Percentiles rank a stretch among this genome's conserved stretches.
phyloP scores from a whole-genome alignment of 2,888 invertebrate species.

The Cephonodes hylas region DNA sequence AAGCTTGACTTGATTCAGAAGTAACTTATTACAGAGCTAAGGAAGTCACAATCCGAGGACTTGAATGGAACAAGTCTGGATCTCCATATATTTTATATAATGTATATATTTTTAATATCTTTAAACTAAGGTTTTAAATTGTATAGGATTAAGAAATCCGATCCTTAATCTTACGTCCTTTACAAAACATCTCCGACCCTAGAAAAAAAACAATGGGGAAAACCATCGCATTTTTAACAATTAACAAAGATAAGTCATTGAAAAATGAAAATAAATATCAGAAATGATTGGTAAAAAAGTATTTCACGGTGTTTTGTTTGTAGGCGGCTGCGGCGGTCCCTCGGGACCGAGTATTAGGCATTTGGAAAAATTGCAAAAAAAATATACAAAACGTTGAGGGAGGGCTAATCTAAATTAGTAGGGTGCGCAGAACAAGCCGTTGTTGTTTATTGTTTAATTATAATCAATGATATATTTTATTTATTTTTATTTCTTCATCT shows the following conservation, averaged over 20 bases:
- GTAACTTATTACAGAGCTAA: no score
- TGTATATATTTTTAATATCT: no score
- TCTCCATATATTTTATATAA: no score
- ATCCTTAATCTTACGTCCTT: no score
- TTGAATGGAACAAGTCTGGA: no score
- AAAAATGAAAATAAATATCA: conserved; percentile 22
- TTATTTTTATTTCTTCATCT: no score
- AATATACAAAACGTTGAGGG: conserved; percentile 47
- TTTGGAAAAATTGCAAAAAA: conserved; percentile 63
- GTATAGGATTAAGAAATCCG: no score
- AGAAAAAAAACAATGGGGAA: background rate
- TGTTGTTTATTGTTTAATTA: background rate
- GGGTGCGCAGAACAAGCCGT: conserved; percentile 37
- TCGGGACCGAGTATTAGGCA: conserved; percentile 55
- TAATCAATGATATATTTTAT: no score
- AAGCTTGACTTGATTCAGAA: no score
- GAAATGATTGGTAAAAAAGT: conserved; percentile 40
- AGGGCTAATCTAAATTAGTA: conserved; percentile 72
- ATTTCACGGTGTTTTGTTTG: conserved; percentile 47
- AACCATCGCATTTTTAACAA: background rate
- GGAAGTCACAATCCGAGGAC: no score
- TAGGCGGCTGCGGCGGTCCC: conserved; percentile 54
- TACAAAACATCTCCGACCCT: no score
- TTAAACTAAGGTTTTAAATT: no score
- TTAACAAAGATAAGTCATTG: conserved; percentile 7